These are phyloP conservation scores for Ectemnius continuus DNA, from an alignment of 2,888 invertebrate genomes.

Conservation along the genomic window DNA sequence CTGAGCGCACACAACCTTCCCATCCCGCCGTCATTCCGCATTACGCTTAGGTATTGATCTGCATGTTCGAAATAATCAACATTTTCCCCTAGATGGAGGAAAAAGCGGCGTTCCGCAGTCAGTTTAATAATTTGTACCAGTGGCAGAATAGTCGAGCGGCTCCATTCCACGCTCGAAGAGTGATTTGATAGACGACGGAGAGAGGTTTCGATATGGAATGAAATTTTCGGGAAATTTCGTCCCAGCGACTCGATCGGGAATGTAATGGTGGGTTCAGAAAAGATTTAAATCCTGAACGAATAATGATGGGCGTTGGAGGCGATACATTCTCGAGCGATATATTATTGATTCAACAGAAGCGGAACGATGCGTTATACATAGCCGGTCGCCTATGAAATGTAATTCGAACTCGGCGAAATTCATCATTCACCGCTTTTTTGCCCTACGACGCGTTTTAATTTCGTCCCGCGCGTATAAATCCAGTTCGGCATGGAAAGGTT, in stretches of 20 bases:
- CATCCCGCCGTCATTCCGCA: no score
- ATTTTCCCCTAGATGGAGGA: background rate
- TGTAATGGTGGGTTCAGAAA: slow-evolving; percentile 6
- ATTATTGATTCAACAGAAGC: slow-evolving; percentile 37
- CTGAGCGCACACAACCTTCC: background rate
- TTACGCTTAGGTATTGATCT: no score
- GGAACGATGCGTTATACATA: slow-evolving; percentile 19
- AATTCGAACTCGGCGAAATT: slow-evolving; percentile 33
- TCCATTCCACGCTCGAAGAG: slow-evolving; percentile 21
- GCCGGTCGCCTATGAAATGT: slow-evolving; percentile 22
- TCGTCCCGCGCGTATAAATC: slow-evolving; percentile 15
- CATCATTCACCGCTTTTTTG: slow-evolving; percentile 23
- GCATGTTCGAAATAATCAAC: no score
- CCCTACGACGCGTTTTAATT: slow-evolving; percentile 28
- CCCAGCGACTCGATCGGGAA: slow-evolving; percentile 17
- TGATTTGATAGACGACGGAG: background rate
- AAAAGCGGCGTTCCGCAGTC: slow-evolving; percentile 17
- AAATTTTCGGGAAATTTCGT: slow-evolving; percentile 11
- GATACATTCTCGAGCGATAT: slow-evolving; percentile 10
- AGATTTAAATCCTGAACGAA: slow-evolving; percentile 32
- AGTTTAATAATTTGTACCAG: slow-evolving; percentile 19
- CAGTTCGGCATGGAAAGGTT: background rate
- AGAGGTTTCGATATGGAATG: background rate
- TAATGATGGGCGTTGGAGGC: slow-evolving; percentile 14
- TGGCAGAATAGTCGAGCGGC: background rate